phyloP scores from a whole-genome alignment of 1,140 invertebrate species.

The Bursaphelenchus mucronatus region DNA sequence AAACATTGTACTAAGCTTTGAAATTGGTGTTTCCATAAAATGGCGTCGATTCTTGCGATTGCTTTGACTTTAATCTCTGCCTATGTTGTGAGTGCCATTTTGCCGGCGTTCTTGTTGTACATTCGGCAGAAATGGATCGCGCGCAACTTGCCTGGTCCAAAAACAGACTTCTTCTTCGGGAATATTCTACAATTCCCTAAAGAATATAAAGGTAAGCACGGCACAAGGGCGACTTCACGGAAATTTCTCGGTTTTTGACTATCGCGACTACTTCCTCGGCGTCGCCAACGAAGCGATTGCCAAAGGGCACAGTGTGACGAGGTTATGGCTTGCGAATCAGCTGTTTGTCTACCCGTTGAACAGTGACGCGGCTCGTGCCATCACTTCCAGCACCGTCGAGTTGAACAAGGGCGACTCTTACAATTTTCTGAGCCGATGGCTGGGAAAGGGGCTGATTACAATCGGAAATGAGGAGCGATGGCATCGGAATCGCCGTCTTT shows the following conservation, averaged over 20 bases:
- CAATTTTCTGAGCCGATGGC: conserved; percentile 2
- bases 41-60: too few species aligned
- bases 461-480: neutral
- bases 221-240: neutral
- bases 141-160: conserved; percentile 1
- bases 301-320: conserved; percentile 1
- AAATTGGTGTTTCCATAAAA: too few species aligned
- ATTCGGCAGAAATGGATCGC: neutral
- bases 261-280: neutral
- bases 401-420: conserved; percentile 11
- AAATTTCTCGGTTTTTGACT: neutral
- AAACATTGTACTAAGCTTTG: too few species aligned
- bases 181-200: conserved; percentile 7
- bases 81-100: too few species aligned
- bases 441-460: conserved; percentile 8
- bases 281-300: neutral
- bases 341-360: conserved; percentile 2
- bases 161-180: neutral
- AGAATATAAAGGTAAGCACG: conserved; percentile 1
- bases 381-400: conserved; percentile 16
- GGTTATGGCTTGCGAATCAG: neutral
- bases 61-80: too few species aligned
- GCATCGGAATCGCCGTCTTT: neutral
- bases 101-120: too few species aligned
- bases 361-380: conserved; percentile 1